Evolutionary conservation across 2,797 vertebrate species (phyloP).

Genomic region (Pterois miles): DNA sequence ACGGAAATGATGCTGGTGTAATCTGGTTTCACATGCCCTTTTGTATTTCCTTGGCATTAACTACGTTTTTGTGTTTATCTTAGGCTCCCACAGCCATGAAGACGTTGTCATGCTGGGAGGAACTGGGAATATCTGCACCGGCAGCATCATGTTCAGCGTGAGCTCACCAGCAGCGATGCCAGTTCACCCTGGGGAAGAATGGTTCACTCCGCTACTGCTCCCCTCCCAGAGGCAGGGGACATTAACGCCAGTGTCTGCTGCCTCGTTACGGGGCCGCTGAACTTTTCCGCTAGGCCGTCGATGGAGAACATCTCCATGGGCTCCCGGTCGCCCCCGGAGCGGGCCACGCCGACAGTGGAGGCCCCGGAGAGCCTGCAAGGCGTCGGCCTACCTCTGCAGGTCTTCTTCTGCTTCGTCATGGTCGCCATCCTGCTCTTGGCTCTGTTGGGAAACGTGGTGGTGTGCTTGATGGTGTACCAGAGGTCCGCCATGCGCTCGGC

Average conservation of each 20-base stretch:
- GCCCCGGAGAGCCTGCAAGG: constrained; percentile 77
- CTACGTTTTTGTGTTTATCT: constrained; percentile 6
- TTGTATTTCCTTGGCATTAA: neutral
- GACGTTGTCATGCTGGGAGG: constrained; percentile 16
- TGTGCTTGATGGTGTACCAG: constrained; percentile 99
- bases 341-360: constrained; percentile 66
- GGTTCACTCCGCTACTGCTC: constrained; percentile 85
- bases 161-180: constrained; percentile 63
- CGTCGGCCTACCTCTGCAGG: constrained; percentile 89
- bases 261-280: constrained; percentile 82
- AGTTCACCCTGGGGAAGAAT: constrained; percentile 78
- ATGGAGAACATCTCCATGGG: constrained; percentile 71
- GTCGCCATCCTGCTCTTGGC: constrained; percentile 90
- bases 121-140: constrained; percentile 12
- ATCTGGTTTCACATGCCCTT: constrained; percentile 1
- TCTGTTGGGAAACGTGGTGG: constrained; percentile 94
- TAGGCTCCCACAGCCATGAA: constrained; percentile 52
- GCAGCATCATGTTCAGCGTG: constrained; percentile 33
- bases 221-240: constrained; percentile 80
- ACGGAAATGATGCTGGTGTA: neutral
- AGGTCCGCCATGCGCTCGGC: constrained; percentile 97
- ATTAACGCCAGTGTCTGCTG: constrained; percentile 79
- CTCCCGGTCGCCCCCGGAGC: constrained; percentile 46
- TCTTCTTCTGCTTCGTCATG: constrained; percentile 91
- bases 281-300: constrained; percentile 72